Evolutionary conservation across 2,113 vertebrate genomes (phyloP).

Genomic region (Orycteropus afer): DNA sequence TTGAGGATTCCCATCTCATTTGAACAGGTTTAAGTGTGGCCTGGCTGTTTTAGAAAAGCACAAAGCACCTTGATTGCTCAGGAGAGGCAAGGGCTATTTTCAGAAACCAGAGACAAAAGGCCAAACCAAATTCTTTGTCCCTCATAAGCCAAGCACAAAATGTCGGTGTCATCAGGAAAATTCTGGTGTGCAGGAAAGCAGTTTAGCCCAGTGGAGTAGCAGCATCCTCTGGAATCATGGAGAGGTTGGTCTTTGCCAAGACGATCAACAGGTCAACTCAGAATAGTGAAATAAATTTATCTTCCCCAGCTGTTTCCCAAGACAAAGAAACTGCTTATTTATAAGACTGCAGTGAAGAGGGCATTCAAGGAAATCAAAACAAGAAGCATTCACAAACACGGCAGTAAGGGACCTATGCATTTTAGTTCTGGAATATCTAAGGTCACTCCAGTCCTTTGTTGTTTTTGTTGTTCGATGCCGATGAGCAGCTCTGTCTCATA

Average conservation of each 20-base stretch:
- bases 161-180: neutral
- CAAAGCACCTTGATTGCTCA: no score
- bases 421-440: neutral
- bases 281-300: neutral
- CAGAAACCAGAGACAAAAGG: no score
- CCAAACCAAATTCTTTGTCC: no score
- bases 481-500: no score
- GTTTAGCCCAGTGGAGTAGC: neutral
- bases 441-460: no score
- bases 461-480: no score
- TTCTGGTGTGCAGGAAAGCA: no score
- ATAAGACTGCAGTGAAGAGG: neutral
- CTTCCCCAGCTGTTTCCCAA: neutral
- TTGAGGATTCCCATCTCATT: no score
- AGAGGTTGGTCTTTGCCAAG: neutral
- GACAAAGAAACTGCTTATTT: neutral
- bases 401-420: fast-evolving
- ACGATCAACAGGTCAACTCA: no score
- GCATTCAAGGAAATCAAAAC: neutral
- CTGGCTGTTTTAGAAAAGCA: no score
- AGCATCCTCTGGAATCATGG: neutral
- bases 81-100: no score
- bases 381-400: fast-evolving
- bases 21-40: no score
- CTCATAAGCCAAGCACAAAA: neutral